These are phyloP conservation scores for Picathartes gymnocephalus DNA, from an alignment of 2,113 vertebrate genomes.

Conservation along the genomic window DNA sequence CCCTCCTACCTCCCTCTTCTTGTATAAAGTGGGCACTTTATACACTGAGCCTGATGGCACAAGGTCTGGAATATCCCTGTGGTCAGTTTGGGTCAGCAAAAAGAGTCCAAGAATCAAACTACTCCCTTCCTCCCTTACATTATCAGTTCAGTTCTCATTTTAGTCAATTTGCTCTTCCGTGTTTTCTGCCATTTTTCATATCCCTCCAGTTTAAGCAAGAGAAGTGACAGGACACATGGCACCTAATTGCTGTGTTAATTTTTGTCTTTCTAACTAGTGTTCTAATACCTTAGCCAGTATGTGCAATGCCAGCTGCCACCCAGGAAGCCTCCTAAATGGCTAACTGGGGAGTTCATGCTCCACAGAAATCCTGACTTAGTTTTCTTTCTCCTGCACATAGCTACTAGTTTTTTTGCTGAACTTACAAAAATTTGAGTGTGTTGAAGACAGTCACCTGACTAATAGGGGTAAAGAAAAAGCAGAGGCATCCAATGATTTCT, in stretches of 20 bases:
- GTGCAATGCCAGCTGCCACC: too few relatives aligned
- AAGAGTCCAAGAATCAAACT: background rate
- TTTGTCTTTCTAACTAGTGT: too few relatives aligned
- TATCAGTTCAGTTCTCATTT: background rate
- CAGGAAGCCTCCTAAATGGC: background rate
- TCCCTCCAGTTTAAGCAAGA: background rate
- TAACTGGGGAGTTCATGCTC: background rate
- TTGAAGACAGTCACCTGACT: background rate
- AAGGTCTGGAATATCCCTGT: background rate
- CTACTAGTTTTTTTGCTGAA: background rate
- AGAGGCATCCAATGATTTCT: background rate
- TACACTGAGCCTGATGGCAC: fast-evolving
- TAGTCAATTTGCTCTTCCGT: background rate
- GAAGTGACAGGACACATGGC: background rate
- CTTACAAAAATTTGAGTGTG: background rate
- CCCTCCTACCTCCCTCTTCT: fast-evolving
- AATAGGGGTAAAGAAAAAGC: background rate
- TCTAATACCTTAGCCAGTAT: background rate
- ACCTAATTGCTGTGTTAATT: background rate
- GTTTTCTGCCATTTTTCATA: background rate
- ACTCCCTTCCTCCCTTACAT: background rate
- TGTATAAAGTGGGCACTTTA: too few relatives aligned
- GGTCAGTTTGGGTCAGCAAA: background rate
- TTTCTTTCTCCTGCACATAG: background rate
- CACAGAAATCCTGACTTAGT: background rate